phyloP scores from a whole-genome alignment of 2,888 invertebrate genomes.

The Aelia acuminata region DNA sequence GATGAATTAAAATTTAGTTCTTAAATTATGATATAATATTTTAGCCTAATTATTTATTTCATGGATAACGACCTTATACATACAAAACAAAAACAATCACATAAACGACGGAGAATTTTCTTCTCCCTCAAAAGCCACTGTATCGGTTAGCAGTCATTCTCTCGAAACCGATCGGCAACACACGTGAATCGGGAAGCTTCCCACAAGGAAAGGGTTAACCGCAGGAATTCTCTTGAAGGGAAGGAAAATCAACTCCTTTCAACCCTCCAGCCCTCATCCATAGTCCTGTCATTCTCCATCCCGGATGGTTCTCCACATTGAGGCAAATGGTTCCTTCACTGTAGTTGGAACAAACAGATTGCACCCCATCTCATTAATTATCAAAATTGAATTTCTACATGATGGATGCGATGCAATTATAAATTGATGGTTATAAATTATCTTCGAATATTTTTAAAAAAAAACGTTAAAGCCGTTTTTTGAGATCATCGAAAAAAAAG shows the following conservation, averaged over 20 bases:
- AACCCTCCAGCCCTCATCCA: too few relatives aligned
- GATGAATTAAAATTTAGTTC: too few relatives aligned
- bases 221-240: slow-evolving; percentile 20
- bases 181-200: not conserved
- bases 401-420: not conserved
- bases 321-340: not conserved
- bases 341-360: not conserved
- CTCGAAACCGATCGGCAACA: not conserved
- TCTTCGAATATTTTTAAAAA: too few relatives aligned
- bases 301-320: not conserved
- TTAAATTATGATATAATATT: too few relatives aligned
- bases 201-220: slow-evolving; percentile 1
- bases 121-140: not conserved
- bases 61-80: too few relatives aligned
- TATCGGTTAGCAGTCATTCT: not conserved
- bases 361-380: not conserved
- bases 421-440: too few relatives aligned
- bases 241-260: not conserved
- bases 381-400: not conserved
- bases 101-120: not conserved
- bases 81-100: too few relatives aligned
- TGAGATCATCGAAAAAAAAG: too few relatives aligned
- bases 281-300: not conserved
- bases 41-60: too few relatives aligned
- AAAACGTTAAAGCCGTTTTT: too few relatives aligned